These are phyloP conservation scores for Sarcophaga subvicina DNA, from an alignment of 2,888 invertebrate species.

Conservation along the genomic window DNA sequence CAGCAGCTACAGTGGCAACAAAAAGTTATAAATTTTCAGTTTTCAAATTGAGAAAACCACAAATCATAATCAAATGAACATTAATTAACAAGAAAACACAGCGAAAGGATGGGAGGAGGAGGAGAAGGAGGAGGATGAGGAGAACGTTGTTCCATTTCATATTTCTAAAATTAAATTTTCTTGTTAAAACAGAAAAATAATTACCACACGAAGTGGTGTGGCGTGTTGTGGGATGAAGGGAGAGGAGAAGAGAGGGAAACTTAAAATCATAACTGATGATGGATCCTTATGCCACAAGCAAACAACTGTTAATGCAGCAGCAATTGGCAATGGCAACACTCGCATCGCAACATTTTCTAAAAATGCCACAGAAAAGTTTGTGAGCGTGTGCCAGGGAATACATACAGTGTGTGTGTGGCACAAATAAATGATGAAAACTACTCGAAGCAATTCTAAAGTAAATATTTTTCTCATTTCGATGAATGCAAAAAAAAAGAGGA, in stretches of 20 bases:
- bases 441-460: constrained; percentile 17
- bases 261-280: constrained; percentile 23
- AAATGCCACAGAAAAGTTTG: too few species aligned
- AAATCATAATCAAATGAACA: constrained; percentile 37
- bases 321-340: too few species aligned
- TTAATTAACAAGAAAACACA: constrained; percentile 22
- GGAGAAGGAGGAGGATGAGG: too few species aligned
- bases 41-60: not conserved
- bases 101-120: too few species aligned
- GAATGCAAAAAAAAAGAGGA: too few species aligned
- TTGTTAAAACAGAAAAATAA: constrained; percentile 35
- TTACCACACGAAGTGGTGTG: too few species aligned
- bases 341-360: too few species aligned
- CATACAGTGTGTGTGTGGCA: not conserved
- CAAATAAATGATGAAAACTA: constrained; percentile 15
- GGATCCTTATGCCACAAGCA: constrained; percentile 46
- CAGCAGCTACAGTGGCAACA: too few species aligned
- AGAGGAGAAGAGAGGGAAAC: not conserved
- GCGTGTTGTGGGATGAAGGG: not conserved
- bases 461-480: constrained; percentile 32
- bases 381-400: too few species aligned
- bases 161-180: constrained; percentile 55
- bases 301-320: not conserved
- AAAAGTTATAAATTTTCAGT: constrained; percentile 18
- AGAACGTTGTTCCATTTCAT: not conserved